A percentile compares a stretch with the other conserved stretches of the same genome.
Evolutionary conservation across 2,888 invertebrate species (phyloP).

Genomic region (Perdita meconis): DNA sequence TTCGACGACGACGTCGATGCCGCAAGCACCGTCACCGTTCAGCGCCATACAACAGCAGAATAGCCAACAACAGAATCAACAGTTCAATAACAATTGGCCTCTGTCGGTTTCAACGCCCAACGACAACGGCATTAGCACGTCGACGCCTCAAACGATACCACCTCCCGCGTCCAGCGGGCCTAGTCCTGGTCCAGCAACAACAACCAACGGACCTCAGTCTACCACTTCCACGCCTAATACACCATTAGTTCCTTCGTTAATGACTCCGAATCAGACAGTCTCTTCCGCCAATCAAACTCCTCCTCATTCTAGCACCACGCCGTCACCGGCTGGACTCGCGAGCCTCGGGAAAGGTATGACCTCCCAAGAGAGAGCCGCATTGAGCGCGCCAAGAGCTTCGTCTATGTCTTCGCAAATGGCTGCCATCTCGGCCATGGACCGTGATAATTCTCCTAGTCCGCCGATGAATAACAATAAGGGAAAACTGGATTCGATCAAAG

Average conservation of each 20-base stretch:
- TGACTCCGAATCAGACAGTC: constrained; percentile 87
- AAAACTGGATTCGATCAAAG: constrained; percentile 88
- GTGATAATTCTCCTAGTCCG: constrained; percentile 88
- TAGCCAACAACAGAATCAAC: constrained; percentile 81
- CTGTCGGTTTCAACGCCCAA: constrained; percentile 79
- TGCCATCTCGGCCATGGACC: constrained; percentile 89
- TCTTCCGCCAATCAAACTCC: constrained; percentile 86
- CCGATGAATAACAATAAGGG: constrained; percentile 87
- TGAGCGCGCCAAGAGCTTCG: constrained; percentile 84
- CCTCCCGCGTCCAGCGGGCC: constrained; percentile 81
- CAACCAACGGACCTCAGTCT: constrained; percentile 83
- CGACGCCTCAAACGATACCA: constrained; percentile 85
- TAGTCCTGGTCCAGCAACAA: constrained; percentile 79
- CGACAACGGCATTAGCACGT: constrained; percentile 83
- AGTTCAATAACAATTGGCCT: constrained; percentile 83
- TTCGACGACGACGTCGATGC: constrained; percentile 76
- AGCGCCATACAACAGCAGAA: constrained; percentile 80
- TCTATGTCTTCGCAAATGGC: constrained; percentile 90
- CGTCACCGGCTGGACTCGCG: constrained; percentile 82
- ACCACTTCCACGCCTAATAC: constrained; percentile 82
- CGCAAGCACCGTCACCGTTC: constrained; percentile 87
- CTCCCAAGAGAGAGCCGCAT: constrained; percentile 85
- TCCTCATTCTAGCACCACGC: constrained; percentile 82
- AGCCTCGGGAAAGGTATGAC: constrained; percentile 86
- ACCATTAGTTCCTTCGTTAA: constrained; percentile 85